Base-by-base conservation (phyloP, 2,888 invertebrate species). In the Ametastegia equiseti region DNA sequence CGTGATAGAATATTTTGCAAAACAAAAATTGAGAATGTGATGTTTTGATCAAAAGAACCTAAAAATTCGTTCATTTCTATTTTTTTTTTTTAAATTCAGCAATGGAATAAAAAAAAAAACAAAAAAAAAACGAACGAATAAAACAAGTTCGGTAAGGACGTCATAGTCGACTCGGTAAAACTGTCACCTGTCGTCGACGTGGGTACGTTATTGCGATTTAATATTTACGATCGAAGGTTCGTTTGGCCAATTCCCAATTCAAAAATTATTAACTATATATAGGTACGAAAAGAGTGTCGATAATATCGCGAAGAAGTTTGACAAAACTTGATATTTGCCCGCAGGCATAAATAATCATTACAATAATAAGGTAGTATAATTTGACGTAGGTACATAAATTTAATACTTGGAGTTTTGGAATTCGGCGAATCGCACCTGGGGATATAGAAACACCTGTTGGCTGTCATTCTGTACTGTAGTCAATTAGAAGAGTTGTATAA, bases 241-340 rank as follows among this genome's bases (percentile, higher is more conserved):
- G 39, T 67, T 39, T 67, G 67, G 67, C 36, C n/a, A 23, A 67
- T n/a, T 67, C 39, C 67, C 67, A 67, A 67, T 7, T 67, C 39
- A 11, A 19, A 11, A 19, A 39, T 39, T 67, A 65, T 1, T 57
- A 57, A 19, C 19, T 60, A 9, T 57, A 30, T 27, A 30, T 57
- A 57, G n/a, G 27, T 23, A 27, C 27, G n/a, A 2, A 15, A n/a
- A n/a, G n/a, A 30, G 15, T 60, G 19, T 27, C 60, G 4, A 60
- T 7, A 60, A 27, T 60, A 60, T 23, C 19, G 4, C 54, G 45
- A 47, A 47, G n/a, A n/a, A n/a, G n/a, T n/a, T n/a, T n/a, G n/a
- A n/a, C n/a, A n/a, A n/a, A n/a, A n/a, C n/a, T n/a, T n/a, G n/a
- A n/a, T n/a, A n/a, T n/a, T n/a, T n/a, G n/a, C n/a, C n/a, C n/a